These are phyloP conservation scores for Amphilophus citrinellus DNA, from an alignment of 2,113 vertebrate species.

Conservation along the genomic window DNA sequence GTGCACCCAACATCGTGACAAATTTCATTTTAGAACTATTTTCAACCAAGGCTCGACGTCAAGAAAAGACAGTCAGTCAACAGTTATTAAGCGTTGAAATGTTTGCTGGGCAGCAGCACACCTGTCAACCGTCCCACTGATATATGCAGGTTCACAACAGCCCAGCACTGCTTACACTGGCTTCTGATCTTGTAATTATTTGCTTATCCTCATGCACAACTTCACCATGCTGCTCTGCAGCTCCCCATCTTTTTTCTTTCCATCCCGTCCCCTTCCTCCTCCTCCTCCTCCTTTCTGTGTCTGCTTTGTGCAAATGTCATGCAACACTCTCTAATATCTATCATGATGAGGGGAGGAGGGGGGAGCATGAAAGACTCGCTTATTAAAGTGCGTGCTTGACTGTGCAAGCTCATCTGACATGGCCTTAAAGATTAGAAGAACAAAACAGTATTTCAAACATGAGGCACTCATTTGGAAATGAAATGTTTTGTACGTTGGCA, in stretches of 20 bases:
- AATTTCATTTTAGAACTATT: too few relatives aligned
- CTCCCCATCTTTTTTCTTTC: conserved; percentile 37
- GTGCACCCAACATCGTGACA: too few relatives aligned
- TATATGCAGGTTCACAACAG: conserved; percentile 8
- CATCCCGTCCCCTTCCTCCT: background rate
- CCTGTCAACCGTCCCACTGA: background rate
- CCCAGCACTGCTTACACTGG: conserved; percentile 10
- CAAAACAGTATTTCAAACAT: conserved; percentile 9
- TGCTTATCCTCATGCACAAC: conserved; percentile 50
- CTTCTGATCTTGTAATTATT: conserved; percentile 56
- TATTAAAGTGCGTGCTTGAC: conserved; percentile 62
- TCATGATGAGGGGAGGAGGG: background rate
- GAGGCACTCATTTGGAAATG: conserved; percentile 2
- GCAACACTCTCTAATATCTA: conserved; percentile 76
- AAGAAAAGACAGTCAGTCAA: too few relatives aligned
- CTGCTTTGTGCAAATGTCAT: conserved; percentile 75
- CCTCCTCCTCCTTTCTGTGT: conserved; percentile 22
- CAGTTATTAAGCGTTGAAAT: too few relatives aligned
- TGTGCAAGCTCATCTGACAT: conserved; percentile 47
- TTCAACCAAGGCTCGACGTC: too few relatives aligned
- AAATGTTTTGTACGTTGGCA: background rate
- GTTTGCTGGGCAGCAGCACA: too few relatives aligned
- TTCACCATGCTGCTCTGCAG: conserved; percentile 17
- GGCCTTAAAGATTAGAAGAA: conserved; percentile 4
- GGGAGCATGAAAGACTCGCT: conserved; percentile 61